Base-by-base conservation (phyloP, 92 coral and sea anemone genomes). In the Parazoanthus swiftii region DNA sequence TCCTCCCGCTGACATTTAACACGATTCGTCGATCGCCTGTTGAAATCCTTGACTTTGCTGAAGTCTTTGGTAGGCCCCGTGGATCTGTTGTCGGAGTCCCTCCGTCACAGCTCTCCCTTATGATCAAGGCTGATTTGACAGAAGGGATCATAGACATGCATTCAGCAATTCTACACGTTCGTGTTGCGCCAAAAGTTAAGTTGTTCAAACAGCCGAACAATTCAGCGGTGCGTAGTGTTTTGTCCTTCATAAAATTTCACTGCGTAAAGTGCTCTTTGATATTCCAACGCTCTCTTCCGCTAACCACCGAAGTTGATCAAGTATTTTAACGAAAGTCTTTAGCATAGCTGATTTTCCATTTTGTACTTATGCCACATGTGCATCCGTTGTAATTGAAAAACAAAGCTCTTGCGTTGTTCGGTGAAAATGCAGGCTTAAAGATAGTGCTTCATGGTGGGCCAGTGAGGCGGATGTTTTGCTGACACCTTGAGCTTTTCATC, bases 1-100 rank as follows among this genome's bases (percentile, higher is more conserved):
- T 91, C n/a, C 94, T 88, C 6, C 99, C 99, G 80, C 99, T 95
- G 29, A 97, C 99, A 89, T 97, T 97, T 51, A 97, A 85, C 23
- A 91, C 89, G 7, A 95, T 77, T 20, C 94, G 77, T 74, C 77
- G 85, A 88, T 95, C 98, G 48, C 76, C 95, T 44, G 88, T 83
- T 26, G 93, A 80, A 11, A 81, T 88, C 79, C 93, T 70, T 11
- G 86, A 74, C 15, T 26, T 44, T 50, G 44, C 14, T 71, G 87
- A 26, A 42, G 43, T 21, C 23, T 36, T 16, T 35, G 79, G 48
- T 51, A 38, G 67, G 10, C 58, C 9, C 20, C 66, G 50, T 48
- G 68, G 65, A 72, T 13, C 8, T 46, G 42, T 29, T 46, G 71
- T 59, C 43, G 33, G 4, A 8, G 14, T 42, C 67, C 44, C 7